Conservation (phyloP, 2,888 invertebrate genomes). For the Molorchus minor region DNA sequence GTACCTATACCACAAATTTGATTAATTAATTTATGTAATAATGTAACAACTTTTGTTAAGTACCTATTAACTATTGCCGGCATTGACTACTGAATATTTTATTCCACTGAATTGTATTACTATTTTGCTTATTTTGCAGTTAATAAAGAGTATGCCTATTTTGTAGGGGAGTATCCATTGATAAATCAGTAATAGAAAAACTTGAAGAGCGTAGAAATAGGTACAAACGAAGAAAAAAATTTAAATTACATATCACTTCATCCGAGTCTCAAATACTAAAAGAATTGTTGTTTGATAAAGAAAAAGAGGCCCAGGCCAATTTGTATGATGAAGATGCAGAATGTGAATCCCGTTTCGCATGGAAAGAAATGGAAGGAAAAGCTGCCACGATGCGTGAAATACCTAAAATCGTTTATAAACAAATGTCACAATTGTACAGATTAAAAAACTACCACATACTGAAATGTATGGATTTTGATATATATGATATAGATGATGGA, state of each 20-base stretch:
- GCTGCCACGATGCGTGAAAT: conserved; percentile 27
- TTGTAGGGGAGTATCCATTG: conserved; percentile 42
- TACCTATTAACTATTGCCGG: no score
- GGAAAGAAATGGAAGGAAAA: conserved; percentile 25
- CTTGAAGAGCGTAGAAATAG: conserved; percentile 53
- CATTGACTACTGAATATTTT: no score
- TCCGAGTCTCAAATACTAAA: conserved; percentile 11
- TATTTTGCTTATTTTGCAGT: no score
- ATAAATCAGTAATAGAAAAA: conserved; percentile 45
- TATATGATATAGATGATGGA: conserved; percentile 41
- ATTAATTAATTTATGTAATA: no score
- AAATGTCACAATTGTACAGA: conserved; percentile 32
- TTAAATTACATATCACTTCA: conserved; percentile 25
- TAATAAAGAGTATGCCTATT: conserved; percentile 16
- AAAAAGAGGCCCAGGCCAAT: not conserved
- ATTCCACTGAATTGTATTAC: no score
- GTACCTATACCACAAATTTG: no score
- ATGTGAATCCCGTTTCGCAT: conserved; percentile 18
- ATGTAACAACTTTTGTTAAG: no score
- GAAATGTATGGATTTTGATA: conserved; percentile 36
- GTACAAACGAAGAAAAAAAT: conserved; percentile 51
- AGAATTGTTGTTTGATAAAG: conserved; percentile 29
- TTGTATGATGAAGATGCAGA: conserved; percentile 8
- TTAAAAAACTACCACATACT: conserved; percentile 39
- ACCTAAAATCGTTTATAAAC: conserved; percentile 39